Evolutionary conservation across 2,113 vertebrate genomes (phyloP).

Genomic region (Ciconia boyciana): DNA sequence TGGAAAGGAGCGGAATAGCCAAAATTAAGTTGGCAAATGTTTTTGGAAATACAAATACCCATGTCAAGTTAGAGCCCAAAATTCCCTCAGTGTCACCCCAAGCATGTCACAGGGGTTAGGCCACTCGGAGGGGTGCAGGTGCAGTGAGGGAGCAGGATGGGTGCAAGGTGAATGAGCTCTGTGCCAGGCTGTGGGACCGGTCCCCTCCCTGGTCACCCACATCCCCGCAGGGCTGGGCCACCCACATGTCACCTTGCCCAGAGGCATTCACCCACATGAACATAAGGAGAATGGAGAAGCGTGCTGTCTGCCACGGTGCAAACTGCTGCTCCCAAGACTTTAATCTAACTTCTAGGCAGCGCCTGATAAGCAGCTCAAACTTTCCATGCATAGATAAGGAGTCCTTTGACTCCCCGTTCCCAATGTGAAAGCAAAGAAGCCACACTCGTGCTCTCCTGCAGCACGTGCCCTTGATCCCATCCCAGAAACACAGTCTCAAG

Average conservation of each 20-base stretch:
- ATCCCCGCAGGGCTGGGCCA: not conserved
- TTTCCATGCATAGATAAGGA: slow-evolving; percentile 46
- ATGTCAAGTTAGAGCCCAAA: not conserved
- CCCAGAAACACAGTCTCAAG: not conserved
- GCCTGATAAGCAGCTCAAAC: slow-evolving; percentile 44
- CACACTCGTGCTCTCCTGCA: not conserved
- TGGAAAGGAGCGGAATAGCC: not conserved
- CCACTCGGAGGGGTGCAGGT: rapidly evolving
- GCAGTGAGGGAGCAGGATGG: not conserved
- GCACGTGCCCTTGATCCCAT: not conserved
- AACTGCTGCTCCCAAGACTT: not conserved
- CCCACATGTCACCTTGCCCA: not conserved
- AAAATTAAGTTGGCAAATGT: not conserved
- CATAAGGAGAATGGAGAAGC: not conserved
- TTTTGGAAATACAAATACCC: not conserved
- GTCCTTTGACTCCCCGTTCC: not conserved
- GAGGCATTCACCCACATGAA: not conserved
- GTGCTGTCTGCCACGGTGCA: not conserved
- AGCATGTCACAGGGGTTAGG: rapidly evolving
- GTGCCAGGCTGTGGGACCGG: not conserved
- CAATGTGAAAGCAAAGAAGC: not conserved
- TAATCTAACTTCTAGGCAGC: not conserved
- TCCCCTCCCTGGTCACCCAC: not conserved
- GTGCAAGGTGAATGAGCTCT: not conserved
- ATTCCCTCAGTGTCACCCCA: not conserved